Evolutionary conservation across 92 coral and sea anemone species (phyloP).

Genomic region (Parazoanthus atlanticus): DNA sequence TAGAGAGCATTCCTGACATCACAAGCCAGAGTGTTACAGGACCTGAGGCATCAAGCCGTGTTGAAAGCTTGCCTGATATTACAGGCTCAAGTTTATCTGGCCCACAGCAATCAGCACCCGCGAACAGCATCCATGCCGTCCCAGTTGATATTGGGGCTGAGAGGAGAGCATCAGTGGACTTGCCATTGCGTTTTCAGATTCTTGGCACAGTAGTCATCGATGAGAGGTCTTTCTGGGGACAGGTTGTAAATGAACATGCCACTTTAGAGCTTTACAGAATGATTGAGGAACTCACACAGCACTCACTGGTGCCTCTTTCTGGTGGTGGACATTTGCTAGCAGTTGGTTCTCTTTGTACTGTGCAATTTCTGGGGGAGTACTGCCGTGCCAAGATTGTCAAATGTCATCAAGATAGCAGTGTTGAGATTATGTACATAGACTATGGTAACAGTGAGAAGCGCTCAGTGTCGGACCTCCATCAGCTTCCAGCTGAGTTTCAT

Average conservation of each 20-base stretch:
- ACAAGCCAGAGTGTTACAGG: slow-evolving; percentile 12
- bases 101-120: not conserved
- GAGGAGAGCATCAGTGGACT: not conserved
- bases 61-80: slow-evolving; percentile 1
- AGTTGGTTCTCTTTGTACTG: slow-evolving; percentile 30
- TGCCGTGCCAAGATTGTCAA: slow-evolving; percentile 46
- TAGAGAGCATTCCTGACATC: not conserved
- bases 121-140: not conserved
- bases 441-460: slow-evolving; percentile 56
- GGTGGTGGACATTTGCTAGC: not conserved
- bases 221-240: slow-evolving; percentile 56
- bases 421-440: slow-evolving; percentile 50
- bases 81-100: not conserved
- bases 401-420: slow-evolving; percentile 7
- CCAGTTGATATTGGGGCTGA: slow-evolving; percentile 7
- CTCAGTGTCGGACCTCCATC: slow-evolving; percentile 20
- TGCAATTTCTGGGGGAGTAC: slow-evolving; percentile 25
- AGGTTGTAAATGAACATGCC: slow-evolving; percentile 28
- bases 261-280: slow-evolving; percentile 22
- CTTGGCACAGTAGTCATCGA: slow-evolving; percentile 41
- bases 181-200: slow-evolving; percentile 6
- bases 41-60: not conserved
- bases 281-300: slow-evolving; percentile 42
- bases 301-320: slow-evolving; percentile 15
- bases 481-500: slow-evolving; percentile 38